A percentile compares a stretch with the other conserved stretches of the same genome.
Conservation (phyloP, 2,113 vertebrate genomes). For the Asarcornis scutulata region DNA sequence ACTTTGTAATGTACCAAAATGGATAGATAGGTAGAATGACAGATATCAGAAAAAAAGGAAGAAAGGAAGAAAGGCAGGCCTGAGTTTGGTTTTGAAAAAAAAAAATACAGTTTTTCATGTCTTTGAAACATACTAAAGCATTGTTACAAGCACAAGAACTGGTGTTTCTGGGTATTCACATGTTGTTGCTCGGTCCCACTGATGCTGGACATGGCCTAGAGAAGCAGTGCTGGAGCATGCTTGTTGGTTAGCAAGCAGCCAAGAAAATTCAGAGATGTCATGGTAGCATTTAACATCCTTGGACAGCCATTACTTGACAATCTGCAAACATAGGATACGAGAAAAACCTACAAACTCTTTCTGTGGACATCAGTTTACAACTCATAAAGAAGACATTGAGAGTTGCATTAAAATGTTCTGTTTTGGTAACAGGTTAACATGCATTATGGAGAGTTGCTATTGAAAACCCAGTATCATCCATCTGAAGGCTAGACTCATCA, state of each 20-base stretch:
- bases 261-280: not conserved
- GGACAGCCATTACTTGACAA: not conserved
- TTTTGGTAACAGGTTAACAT: not conserved
- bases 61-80: no score
- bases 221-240: accelerated
- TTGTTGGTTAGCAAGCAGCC: not conserved
- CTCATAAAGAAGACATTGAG: not conserved
- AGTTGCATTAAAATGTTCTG: not conserved
- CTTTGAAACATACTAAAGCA: not conserved
- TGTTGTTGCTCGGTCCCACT: accelerated
- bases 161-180: not conserved
- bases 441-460: not conserved
- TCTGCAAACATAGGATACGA: not conserved
- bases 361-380: not conserved
- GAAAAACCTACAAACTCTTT: not conserved
- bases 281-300: not conserved
- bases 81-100: not conserved
- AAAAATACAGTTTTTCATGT: not conserved
- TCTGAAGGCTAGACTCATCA: not conserved
- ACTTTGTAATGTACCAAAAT: not conserved
- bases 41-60: not conserved
- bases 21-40: not conserved
- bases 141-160: not conserved
- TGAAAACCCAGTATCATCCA: not conserved
- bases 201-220: not conserved